Conservation (phyloP, 2,888 invertebrate species). For the Xestia ashworthii region DNA sequence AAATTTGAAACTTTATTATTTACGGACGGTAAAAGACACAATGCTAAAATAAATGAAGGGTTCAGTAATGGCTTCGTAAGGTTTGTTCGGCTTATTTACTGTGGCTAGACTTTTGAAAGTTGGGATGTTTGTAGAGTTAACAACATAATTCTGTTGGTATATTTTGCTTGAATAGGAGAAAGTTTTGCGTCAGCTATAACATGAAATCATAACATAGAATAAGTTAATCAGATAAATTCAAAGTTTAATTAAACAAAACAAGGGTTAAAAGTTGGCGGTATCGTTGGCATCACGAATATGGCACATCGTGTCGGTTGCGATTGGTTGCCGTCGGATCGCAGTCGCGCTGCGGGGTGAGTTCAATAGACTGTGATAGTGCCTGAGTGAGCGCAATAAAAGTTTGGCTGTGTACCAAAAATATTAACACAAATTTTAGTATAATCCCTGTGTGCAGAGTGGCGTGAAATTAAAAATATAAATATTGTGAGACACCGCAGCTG, state of each 20-base stretch:
- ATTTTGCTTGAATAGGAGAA: slow-evolving; percentile 52
- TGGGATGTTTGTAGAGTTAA: slow-evolving; percentile 54
- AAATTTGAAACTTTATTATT: slow-evolving; percentile 85
- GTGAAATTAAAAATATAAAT: slow-evolving; percentile 85
- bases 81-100: slow-evolving; percentile 61
- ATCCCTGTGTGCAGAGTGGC: slow-evolving; percentile 75
- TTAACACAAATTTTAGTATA: slow-evolving; percentile 74
- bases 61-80: slow-evolving; percentile 65
- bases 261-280: slow-evolving; percentile 17
- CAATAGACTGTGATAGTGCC: slow-evolving; percentile 65
- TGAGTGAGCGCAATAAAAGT: slow-evolving; percentile 63
- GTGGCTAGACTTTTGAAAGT: slow-evolving; percentile 66
- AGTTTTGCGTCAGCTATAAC: slow-evolving; percentile 51
- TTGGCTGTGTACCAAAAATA: slow-evolving; percentile 75
- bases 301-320: slow-evolving; percentile 31
- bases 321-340: slow-evolving; percentile 41
- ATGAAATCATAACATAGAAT: slow-evolving; percentile 54
- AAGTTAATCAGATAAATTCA: slow-evolving; percentile 46
- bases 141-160: slow-evolving; percentile 54
- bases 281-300: slow-evolving; percentile 24
- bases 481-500: slow-evolving; percentile 81
- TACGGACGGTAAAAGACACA: slow-evolving; percentile 77
- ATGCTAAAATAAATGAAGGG: slow-evolving; percentile 76
- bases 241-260: slow-evolving; percentile 53
- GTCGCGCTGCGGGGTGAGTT: slow-evolving; percentile 44